Conservation (phyloP, 2,113 vertebrate genomes). For the Ameiurus melas region DNA sequence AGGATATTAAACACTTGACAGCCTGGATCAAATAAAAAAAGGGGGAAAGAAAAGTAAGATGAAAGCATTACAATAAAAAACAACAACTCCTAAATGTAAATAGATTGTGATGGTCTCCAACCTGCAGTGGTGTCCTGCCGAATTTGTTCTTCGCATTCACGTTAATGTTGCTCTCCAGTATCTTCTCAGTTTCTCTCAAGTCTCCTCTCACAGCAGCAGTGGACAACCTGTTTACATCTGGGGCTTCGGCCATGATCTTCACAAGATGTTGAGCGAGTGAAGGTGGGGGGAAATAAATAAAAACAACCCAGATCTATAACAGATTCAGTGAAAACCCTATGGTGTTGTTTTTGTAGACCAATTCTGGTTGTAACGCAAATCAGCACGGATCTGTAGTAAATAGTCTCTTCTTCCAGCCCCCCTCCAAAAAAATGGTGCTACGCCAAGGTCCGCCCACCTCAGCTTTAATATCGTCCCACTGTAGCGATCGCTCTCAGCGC, state of each 20-base stretch:
- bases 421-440: constrained; percentile 49
- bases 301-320: constrained; percentile 18
- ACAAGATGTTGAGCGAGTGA: constrained; percentile 31
- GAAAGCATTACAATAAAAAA: not conserved
- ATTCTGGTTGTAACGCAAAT: constrained; percentile 47
- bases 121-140: constrained; percentile 91
- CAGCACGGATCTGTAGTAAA: constrained; percentile 57
- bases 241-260: constrained; percentile 81
- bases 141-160: constrained; percentile 85
- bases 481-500: constrained; percentile 52
- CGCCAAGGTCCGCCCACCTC: constrained; percentile 59
- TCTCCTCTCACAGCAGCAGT: constrained; percentile 87
- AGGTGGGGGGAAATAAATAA: not conserved
- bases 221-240: constrained; percentile 79
- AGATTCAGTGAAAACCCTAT: constrained; percentile 3
- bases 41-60: not conserved
- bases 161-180: constrained; percentile 84
- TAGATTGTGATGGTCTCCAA: constrained; percentile 63
- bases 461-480: constrained; percentile 58
- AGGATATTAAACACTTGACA: not conserved
- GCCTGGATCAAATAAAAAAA: not conserved
- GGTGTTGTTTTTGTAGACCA: constrained; percentile 46
- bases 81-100: not conserved
- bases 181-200: constrained; percentile 74
- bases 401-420: constrained; percentile 52